Conservation (phyloP, 2,888 invertebrate species). For the Neoitamus cyanurus region DNA sequence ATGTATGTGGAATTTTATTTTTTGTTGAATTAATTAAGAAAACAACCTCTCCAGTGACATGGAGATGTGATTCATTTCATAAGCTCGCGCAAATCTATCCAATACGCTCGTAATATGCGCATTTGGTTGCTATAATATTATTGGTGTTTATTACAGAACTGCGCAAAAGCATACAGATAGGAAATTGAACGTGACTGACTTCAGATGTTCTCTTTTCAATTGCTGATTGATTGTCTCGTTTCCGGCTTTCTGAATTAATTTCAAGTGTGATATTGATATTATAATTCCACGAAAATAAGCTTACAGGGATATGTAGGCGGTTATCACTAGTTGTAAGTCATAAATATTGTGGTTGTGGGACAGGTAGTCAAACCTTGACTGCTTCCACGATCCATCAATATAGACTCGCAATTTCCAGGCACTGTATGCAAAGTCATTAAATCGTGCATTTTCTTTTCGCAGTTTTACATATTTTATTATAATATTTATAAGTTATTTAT, state of each 20-base stretch:
- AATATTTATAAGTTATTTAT: no score
- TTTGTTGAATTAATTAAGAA: background rate
- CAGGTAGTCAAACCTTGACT: no score
- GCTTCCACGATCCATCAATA: no score
- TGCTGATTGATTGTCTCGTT: background rate
- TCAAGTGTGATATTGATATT: background rate
- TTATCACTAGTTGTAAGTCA: no score
- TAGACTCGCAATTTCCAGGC: no score
- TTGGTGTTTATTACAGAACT: background rate
- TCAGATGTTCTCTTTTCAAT: background rate
- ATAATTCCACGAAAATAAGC: background rate
- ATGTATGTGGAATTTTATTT: background rate
- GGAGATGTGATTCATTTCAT: background rate
- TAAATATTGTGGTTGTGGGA: no score
- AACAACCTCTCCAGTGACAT: background rate
- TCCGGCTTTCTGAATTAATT: background rate
- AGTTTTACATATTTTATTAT: no score
- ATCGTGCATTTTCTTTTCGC: no score
- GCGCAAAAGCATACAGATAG: background rate
- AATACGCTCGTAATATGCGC: background rate
- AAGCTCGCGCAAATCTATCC: background rate
- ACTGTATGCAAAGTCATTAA: no score
- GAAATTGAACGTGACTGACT: background rate
- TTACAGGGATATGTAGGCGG: no score
- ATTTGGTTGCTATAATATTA: background rate